Conservation (phyloP, 2,888 invertebrate genomes). For the Eristalis arbustorum region DNA sequence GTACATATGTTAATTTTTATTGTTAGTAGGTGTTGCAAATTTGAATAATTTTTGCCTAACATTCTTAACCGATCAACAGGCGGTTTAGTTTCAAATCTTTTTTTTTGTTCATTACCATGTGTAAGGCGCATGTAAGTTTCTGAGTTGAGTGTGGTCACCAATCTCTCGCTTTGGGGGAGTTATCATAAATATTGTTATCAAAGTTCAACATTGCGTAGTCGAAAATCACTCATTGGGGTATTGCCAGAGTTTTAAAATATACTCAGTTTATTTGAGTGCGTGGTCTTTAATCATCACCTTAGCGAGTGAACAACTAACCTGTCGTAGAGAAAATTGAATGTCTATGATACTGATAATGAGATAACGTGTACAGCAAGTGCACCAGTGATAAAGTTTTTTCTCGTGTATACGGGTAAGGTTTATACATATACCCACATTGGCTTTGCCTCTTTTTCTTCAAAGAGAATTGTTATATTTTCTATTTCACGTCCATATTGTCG, state of each 20-base stretch:
- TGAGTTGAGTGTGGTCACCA: background rate
- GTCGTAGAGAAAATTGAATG: background rate
- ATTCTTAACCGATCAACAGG: background rate
- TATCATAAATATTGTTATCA: background rate
- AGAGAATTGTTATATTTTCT: background rate
- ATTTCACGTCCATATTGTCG: background rate
- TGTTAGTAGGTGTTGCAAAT: too few relatives aligned
- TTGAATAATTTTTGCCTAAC: background rate
- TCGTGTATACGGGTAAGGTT: too few relatives aligned
- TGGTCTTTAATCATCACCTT: background rate
- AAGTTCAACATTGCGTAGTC: background rate
- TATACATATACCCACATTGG: too few relatives aligned
- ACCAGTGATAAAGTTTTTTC: background rate
- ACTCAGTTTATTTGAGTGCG: background rate
- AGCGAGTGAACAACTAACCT: background rate
- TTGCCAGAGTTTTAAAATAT: background rate
- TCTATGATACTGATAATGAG: background rate
- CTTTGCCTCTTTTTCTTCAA: too few relatives aligned
- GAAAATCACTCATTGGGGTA: background rate
- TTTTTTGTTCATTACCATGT: background rate
- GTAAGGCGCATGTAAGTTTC: background rate
- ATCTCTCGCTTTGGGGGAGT: background rate
- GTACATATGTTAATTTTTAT: background rate
- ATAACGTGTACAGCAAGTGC: background rate
- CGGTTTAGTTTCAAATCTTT: background rate